These are phyloP conservation scores for Drosophila leontia DNA, from an alignment of 1,140 invertebrate species.

Conservation along the genomic window DNA sequence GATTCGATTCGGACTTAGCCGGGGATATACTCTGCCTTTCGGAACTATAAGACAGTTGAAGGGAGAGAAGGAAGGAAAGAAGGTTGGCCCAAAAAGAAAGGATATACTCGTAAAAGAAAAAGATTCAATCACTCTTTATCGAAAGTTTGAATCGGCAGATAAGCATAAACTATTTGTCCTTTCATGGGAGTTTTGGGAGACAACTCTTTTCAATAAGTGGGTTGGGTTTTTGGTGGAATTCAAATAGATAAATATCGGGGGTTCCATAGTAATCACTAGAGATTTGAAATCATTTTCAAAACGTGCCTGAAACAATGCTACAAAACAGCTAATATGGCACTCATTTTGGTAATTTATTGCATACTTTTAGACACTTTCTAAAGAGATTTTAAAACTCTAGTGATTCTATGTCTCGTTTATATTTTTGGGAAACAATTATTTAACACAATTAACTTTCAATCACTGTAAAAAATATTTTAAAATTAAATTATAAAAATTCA, in stretches of 20 bases:
- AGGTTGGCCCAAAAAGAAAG: conserved; percentile 3
- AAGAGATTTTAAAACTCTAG: not conserved
- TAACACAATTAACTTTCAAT: too few relatives aligned
- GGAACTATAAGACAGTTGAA: not conserved
- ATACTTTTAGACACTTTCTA: not conserved
- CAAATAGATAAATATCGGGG: too few relatives aligned
- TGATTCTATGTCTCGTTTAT: not conserved
- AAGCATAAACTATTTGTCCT: conserved; percentile 3
- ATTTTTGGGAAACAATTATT: too few relatives aligned
- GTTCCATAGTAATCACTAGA: not conserved
- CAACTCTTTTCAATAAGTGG: conserved; percentile 3
- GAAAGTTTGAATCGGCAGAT: conserved; percentile 7
- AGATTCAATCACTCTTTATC: conserved; percentile 21
- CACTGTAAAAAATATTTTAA: not conserved
- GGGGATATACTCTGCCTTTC: conserved; percentile 5
- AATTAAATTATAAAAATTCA: not conserved
- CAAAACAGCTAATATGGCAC: too few relatives aligned
- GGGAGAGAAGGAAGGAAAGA: not conserved
- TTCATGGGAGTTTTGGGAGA: not conserved
- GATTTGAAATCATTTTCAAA: not conserved
- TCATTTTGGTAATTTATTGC: too few relatives aligned
- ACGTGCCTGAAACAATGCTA: not conserved
- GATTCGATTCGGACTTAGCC: conserved; percentile 21
- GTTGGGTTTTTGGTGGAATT: not conserved
- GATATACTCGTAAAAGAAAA: conserved; percentile 14